Evolutionary conservation across 2,113 vertebrate species (phyloP), one percentile per base, ranked within the genome.

Genomic region (Micronycteris hirsuta): DNA sequence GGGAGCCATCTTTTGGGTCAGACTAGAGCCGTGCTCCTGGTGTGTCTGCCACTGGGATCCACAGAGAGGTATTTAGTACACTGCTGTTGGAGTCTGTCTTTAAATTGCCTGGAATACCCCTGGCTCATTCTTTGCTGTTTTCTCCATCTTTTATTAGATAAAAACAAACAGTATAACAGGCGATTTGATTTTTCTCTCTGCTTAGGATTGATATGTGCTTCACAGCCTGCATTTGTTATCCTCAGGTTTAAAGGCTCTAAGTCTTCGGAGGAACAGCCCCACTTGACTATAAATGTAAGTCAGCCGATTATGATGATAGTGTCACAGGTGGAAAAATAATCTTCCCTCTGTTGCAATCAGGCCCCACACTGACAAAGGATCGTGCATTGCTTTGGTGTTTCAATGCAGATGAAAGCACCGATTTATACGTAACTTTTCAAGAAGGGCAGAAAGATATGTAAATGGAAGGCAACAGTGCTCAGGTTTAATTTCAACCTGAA

Each of bases 331-430:
- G 68, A 38, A 97, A 92, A 98, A 96, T 56, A 96, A 98, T 67
- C 80, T 97, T 95, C 89, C 91, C 86, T 96, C 94, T 86, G 83
- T 63, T 97, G 87, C 95, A 97, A 96, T 96, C 93, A 97, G 81
- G 17, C 36, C 10, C 4, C 88, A 52, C 8, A 33, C 15, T 85
- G 96, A 96, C 86, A 92, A 38, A 93, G 47, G 67, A 74, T 41
- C 77, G 84, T 38, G 9, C 16, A 33, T 70, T 41, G 31, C 68
- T 82, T 82, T 94, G 16, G 17, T 56, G 2, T 78, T 93, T 96
- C 78, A 71, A 2, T 22, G 47, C 4, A 86, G 52, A 94, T 73
- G 68, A 91, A 80, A 61, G 17, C 16, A 77, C 12, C n/a, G 49
- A 47, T 86, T 94, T 94, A 70, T 86, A 71, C 54, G 83, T 81